These are phyloP conservation scores for Cephus cinctus DNA, from an alignment of 1,140 invertebrate genomes.

Conservation along the genomic window DNA sequence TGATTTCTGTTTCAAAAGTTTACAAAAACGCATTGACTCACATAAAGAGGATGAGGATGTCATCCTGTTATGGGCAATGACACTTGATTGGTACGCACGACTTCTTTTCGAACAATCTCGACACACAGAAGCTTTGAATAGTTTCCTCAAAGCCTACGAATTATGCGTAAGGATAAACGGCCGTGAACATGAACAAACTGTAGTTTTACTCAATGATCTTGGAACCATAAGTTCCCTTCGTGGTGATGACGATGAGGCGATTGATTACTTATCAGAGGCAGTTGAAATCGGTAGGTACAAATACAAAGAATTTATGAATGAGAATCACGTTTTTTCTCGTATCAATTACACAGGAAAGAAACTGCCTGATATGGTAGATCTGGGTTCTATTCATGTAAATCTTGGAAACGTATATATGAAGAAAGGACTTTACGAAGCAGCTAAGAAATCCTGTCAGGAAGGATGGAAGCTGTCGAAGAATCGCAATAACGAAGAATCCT, in stretches of 20 bases:
- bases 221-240: constrained; percentile 70
- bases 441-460: constrained; percentile 69
- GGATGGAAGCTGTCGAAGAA: constrained; percentile 69
- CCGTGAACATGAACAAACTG: constrained; percentile 68
- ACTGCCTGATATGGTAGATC: constrained; percentile 64
- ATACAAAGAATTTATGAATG: constrained; percentile 11
- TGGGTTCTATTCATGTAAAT: constrained; percentile 79
- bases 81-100: constrained; percentile 80
- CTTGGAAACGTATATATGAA: constrained; percentile 78
- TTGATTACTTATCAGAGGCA: constrained; percentile 71
- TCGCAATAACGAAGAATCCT: constrained; percentile 63
- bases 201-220: constrained; percentile 83
- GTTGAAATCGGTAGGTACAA: constrained; percentile 61
- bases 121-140: constrained; percentile 64
- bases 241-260: constrained; percentile 68
- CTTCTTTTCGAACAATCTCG: constrained; percentile 68
- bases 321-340: not conserved
- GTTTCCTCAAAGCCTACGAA: constrained; percentile 70
- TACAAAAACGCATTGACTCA: constrained; percentile 60
- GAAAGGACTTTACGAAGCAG: constrained; percentile 68
- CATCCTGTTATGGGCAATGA: constrained; percentile 66
- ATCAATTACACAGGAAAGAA: constrained; percentile 42
- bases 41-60: constrained; percentile 61
- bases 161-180: constrained; percentile 68
- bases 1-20: constrained; percentile 71